Conservation (phyloP, 2,113 vertebrate genomes). For the cattle (Bos taurus) region ARS-UCD2.0 NC_037329.1:1501501-1502000, state of each 20-base stretch:
- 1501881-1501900: not conserved
- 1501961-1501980: not conserved
- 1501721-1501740: not conserved
- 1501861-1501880: not conserved
- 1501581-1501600: not conserved
- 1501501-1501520: not conserved
- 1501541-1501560: not conserved
- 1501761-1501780: not conserved
- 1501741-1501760: not conserved
- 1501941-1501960: not conserved
- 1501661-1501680: not conserved
- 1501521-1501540: not conserved
- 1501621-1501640: not conserved
- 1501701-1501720: not conserved
- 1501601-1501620: not conserved
- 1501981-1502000: not conserved
- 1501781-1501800: not conserved
- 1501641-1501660: not conserved
- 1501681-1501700: not conserved
- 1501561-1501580: not conserved
- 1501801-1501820: not conserved
- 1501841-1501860: not conserved
- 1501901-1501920: not conserved
- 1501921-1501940: not conserved
- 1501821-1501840: not conserved